Conservation (phyloP, 2,888 invertebrate species). For the Eupithecia vulgata region DNA sequence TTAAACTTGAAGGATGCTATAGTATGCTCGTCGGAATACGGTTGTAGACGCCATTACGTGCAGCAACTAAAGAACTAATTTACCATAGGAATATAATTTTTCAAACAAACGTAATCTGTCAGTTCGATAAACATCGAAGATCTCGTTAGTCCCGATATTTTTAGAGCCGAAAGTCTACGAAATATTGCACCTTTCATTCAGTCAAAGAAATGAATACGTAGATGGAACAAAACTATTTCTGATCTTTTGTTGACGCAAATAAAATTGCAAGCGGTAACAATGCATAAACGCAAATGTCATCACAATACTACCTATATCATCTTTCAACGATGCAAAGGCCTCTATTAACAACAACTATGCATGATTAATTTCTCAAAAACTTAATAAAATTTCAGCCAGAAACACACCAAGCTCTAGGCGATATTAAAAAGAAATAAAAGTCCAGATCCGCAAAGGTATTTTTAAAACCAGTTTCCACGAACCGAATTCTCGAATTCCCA, state of each 20-base stretch:
- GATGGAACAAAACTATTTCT: too few relatives aligned
- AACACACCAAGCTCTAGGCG: not conserved
- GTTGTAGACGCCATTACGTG: too few relatives aligned
- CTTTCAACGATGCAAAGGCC: not conserved
- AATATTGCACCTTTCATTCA: too few relatives aligned
- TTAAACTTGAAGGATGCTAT: too few relatives aligned
- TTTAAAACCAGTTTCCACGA: conserved; percentile 23
- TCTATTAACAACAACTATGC: not conserved
- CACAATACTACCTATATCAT: not conserved
- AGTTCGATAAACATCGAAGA: too few relatives aligned
- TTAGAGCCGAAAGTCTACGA: too few relatives aligned
- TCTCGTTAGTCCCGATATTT: too few relatives aligned
- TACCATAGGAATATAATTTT: too few relatives aligned
- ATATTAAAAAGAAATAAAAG: not conserved
- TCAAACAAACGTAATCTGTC: too few relatives aligned
- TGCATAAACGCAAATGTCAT: not conserved
- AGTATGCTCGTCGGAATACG: too few relatives aligned
- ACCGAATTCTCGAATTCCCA: conserved; percentile 23
- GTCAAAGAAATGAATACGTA: too few relatives aligned
- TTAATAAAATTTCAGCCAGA: not conserved
- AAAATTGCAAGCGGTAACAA: not conserved
- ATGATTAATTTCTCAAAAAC: not conserved
- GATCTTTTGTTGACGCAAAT: not conserved
- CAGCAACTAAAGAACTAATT: too few relatives aligned
- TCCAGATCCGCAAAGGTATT: conserved; percentile 17